Percentiles rank a stretch among this genome's conserved stretches.
Conservation (phyloP, 2,888 invertebrate genomes). For the Alloscopus bannaensis region DNA sequence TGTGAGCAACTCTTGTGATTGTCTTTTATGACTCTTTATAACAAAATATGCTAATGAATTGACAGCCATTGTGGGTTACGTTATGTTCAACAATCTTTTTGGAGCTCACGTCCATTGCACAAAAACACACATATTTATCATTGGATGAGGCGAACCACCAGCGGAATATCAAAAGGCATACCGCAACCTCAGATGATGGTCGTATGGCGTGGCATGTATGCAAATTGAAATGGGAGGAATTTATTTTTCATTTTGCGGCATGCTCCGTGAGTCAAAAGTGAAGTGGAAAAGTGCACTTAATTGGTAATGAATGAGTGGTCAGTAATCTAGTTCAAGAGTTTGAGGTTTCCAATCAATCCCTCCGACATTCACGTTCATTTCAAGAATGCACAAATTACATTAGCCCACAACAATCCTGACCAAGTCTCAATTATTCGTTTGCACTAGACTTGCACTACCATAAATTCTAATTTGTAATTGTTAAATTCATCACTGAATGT, state of each 20-base stretch:
- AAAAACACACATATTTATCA: neutral
- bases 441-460: no score
- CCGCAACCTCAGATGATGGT: neutral
- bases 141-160: neutral
- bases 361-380: no score
- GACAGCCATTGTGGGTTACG: neutral
- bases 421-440: no score
- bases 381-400: no score
- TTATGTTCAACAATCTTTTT: neutral
- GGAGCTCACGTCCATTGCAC: neutral
- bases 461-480: no score
- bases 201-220: neutral
- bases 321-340: no score
- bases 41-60: constrained; percentile 36
- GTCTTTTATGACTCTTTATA: neutral
- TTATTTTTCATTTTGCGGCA: neutral
- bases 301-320: no score
- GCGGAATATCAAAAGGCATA: neutral
- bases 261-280: neutral
- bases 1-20: constrained; percentile 19
- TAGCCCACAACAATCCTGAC: no score
- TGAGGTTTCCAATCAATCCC: no score
- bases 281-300: no score
- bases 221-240: neutral
- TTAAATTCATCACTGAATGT: no score